phyloP scores from a whole-genome alignment of 2,113 vertebrate species.

The Oryzias woworae region DNA sequence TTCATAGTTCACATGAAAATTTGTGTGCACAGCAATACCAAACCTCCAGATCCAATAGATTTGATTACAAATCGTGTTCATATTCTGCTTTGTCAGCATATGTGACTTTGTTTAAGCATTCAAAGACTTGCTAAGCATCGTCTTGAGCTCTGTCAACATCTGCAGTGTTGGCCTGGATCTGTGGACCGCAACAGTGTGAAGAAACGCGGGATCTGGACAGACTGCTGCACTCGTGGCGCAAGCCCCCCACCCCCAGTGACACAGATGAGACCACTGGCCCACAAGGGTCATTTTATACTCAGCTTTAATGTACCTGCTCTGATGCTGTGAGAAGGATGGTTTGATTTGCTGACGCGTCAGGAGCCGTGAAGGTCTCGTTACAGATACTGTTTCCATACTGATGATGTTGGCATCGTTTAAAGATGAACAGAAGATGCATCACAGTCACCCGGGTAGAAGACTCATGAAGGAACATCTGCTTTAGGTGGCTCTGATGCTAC shows the following conservation, averaged over 20 bases:
- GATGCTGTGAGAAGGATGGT: slow-evolving; percentile 74
- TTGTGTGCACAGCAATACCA: slow-evolving; percentile 58
- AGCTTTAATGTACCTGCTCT: slow-evolving; percentile 72
- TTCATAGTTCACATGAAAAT: slow-evolving; percentile 63
- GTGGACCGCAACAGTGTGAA: slow-evolving; percentile 17
- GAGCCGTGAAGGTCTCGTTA: slow-evolving; percentile 76
- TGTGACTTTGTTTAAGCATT: slow-evolving; percentile 49
- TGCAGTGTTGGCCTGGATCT: slow-evolving; percentile 44
- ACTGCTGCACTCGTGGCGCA: slow-evolving; percentile 23
- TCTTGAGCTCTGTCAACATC: slow-evolving; percentile 50
- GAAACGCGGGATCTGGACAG: slow-evolving; percentile 27
- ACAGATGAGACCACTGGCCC: slow-evolving; percentile 61
- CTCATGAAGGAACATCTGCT: slow-evolving; percentile 60
- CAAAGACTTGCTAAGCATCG: slow-evolving; percentile 55
- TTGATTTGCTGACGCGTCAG: slow-evolving; percentile 74
- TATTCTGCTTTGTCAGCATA: slow-evolving; percentile 62
- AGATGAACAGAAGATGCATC: slow-evolving; percentile 79
- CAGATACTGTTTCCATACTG: slow-evolving; percentile 73
- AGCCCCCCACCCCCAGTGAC: slow-evolving; percentile 57
- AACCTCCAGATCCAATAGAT: slow-evolving; percentile 62
- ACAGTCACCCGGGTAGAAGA: slow-evolving; percentile 72
- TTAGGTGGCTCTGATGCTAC: slow-evolving; percentile 33
- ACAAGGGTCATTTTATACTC: slow-evolving; percentile 69
- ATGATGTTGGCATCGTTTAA: slow-evolving; percentile 77
- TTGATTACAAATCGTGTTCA: slow-evolving; percentile 66